Evolutionary conservation across 2,888 invertebrate species (phyloP), one percentile per base, ranked within the genome.

Genomic region (Hyposoter dolosus): DNA sequence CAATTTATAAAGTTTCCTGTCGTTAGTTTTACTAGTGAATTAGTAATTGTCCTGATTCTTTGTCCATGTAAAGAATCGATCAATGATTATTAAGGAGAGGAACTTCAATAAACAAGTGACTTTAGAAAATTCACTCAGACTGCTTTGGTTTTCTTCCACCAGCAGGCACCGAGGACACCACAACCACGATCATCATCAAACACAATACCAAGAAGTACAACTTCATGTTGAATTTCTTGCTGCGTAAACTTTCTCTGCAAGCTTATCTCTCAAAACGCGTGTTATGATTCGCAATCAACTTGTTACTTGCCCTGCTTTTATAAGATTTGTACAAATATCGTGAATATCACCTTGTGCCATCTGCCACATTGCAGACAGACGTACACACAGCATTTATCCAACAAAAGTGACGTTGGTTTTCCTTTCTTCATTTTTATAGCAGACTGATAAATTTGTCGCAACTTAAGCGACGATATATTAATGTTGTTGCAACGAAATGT

Each of bases 1-100:
- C 87, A 82, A n/a, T 68, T 60, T 19, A 80, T 79, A 78, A 85
- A 87, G 7, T 32, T 3, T 43, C 76, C 17, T 12, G 3, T 50
- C 15, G 3, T 50, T 6, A 17, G 17, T 50, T 69, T 23, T 45
- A 3, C 40, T 35, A 17, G 12, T 66, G 17, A 10, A 17, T 66
- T n/a, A 5, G 32, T n/a, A n/a, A n/a, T n/a, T n/a, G n/a, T n/a
- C n/a, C n/a, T n/a, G n/a, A n/a, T n/a, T n/a, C n/a, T n/a, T n/a
- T n/a, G 17, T 5, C 32, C 65, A 15, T 35, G n/a, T 45, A 23
- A 23, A 50, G 5, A 17, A 50, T 17, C n/a, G 50, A n/a, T 17
- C 6, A 28, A 28, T 28, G 28, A 28, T 1, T 3, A 28, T 1
- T 28, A 3, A 28, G 28, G 3, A 28, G 28, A 28, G 28, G 28